phyloP scores from a whole-genome alignment of 2,797 vertebrate genomes.

The Galagoides demidoff region DNA sequence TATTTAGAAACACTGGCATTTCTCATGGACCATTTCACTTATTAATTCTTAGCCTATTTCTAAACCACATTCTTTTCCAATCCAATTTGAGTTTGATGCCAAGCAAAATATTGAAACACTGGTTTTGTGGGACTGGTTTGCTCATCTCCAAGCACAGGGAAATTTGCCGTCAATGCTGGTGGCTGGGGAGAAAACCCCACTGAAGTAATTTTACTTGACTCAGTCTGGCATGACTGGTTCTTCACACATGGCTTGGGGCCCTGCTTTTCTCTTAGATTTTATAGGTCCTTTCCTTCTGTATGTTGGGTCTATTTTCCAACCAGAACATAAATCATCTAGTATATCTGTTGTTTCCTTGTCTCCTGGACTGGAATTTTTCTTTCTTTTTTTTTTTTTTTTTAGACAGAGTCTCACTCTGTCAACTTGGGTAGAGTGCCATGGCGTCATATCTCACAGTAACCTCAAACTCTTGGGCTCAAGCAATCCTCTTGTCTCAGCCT shows the following conservation, averaged over 20 bases:
- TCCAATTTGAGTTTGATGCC: slow-evolving; percentile 64
- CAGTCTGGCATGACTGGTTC: neutral
- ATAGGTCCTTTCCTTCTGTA: neutral
- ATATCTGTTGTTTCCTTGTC: neutral
- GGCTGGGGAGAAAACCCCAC: neutral
- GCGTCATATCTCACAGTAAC: too few relatives aligned
- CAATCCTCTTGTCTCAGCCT: too few relatives aligned
- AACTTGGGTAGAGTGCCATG: too few relatives aligned
- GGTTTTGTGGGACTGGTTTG: slow-evolving; percentile 60
- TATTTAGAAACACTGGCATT: slow-evolving; percentile 60
- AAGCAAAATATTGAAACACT: slow-evolving; percentile 73
- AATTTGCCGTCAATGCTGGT: neutral
- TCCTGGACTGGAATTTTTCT: neutral
- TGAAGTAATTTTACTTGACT: neutral
- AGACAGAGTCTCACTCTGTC: too few relatives aligned
- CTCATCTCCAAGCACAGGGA: slow-evolving; percentile 1
- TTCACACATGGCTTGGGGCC: neutral
- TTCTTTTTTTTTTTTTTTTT: too few relatives aligned
- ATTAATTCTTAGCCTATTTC: slow-evolving; percentile 74
- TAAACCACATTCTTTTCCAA: slow-evolving; percentile 64
- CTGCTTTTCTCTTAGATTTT: slow-evolving; percentile 48
- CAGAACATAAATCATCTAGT: neutral
- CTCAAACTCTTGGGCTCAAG: too few relatives aligned
- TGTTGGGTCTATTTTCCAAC: neutral
- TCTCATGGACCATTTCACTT: slow-evolving; percentile 65